Evolutionary conservation across 2,797 vertebrate species (phyloP), one percentile per base, ranked within the genome.

Genomic region (Acrossocheilus fasciatus): DNA sequence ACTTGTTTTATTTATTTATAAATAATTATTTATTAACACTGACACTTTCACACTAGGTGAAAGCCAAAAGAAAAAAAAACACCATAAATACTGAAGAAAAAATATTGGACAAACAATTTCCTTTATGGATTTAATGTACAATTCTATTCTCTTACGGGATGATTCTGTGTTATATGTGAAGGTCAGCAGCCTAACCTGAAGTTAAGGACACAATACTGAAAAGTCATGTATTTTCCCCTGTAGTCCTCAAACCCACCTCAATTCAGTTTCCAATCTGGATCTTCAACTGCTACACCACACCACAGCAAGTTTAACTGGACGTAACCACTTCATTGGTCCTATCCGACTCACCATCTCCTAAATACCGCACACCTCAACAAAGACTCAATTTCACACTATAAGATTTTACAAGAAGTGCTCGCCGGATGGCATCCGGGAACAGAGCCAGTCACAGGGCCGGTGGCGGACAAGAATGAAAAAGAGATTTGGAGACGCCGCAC

Each of bases 311-410:
- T 59, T 12, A 78, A 59, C 14, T 62, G 76, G 76, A 78, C 52
- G 15, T 18, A 17, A 74, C n/a, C 45, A 50, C 7, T 6, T 52
- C n/a, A 30, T 18, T 52, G 73, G 45, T 52, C 45, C 54, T 26
- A 62, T 62, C 54, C 54, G 9, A 11, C 23, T 62, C 36, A 2
- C 14, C 14, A 79, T 43, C 54, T 59, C 36, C 23, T 62, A 26
- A 79, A 79, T 62, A 17, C 1, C 2, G 36, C 54, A 62, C 7
- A 79, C 52, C 36, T 79, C 14, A 62, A 77, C 34, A 23, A 12
- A 77, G 50, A 39, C 76, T 43, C 39, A 62, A 79, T 79, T 79
- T 79, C 54, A 79, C 54, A 62, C 76, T 30, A 26, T 23, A 26
- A 68, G 79, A 68, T 68, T 50, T 66, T 66, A 81, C n/a, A 68